Evolutionary conservation across 1,140 invertebrate species (phyloP), one percentile per base, ranked within the genome.

Genomic region (Drosophila takahashii): DNA sequence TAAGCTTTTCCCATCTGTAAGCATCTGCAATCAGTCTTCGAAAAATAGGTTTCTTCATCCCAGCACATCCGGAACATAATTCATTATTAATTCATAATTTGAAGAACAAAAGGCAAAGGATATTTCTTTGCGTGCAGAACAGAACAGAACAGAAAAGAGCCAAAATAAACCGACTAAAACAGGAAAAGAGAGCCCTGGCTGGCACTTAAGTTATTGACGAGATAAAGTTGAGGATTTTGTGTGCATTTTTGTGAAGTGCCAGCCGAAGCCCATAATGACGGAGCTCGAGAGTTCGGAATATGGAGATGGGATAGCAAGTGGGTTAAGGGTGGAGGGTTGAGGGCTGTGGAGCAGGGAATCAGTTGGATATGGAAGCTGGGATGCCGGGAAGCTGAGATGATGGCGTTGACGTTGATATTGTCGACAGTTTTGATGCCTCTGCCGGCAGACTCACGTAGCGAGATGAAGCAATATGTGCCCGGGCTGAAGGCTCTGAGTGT

Each of bases 191-290:
- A 36, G 57, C n/a, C 59, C 60, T 51, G 72, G 36, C 61, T 76
- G 72, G 41, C 60, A 76, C 72, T 76, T 77, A 87, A 87, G 84
- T 89, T 87, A 87, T 87, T 87, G 84, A 87, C 84, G 85, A 84
- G 84, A 87, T 87, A 87, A 89, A 87, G 85, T 87, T 87, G 84
- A 87, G 78, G 84, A 87, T 89, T 87, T 87, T 89, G 79, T 87
- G 83, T 87, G 83, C 84, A 89, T 89, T 89, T 77, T 79, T 89
- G 83, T 86, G 79, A 87, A 87, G 83, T 89, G 83, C 62, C 83
- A 77, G 79, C 64, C 70, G 60, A 81, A 79, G 65, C 58, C 78
- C 79, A 86, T 85, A 78, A 86, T 86, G 84, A 86, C 86, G 72
- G 69, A 84, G 59, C 62, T 47, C 36, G 37, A 60, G 37, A 60